Percentiles rank a stretch among this genome's conserved stretches.
Evolutionary conservation across 1,140 invertebrate species (phyloP).

Genomic region (Heliothis subflexa): DNA sequence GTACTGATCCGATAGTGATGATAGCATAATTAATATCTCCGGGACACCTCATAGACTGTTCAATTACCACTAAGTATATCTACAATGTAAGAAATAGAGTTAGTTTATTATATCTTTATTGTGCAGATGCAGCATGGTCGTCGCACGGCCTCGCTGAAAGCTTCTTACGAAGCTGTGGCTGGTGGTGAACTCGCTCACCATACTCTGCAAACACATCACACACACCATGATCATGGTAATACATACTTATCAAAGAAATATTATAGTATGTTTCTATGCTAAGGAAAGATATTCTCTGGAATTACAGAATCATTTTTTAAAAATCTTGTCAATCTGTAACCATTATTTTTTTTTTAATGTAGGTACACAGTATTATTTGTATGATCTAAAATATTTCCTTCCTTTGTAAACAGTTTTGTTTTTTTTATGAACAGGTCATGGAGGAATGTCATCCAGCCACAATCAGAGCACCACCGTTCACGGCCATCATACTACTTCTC

Average conservation of each 20-base stretch:
- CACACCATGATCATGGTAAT: conserved; percentile 87
- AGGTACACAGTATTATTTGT: too few species aligned
- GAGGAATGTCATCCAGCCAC: conserved; percentile 57
- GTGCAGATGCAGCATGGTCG: conserved; percentile 96
- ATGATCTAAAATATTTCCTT: not conserved
- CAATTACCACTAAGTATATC: too few species aligned
- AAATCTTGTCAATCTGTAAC: too few species aligned
- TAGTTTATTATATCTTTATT: conserved; percentile 19
- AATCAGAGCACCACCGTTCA: conserved; percentile 58
- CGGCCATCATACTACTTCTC: conserved; percentile 66
- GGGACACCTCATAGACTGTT: too few species aligned
- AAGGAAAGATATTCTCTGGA: too few species aligned
- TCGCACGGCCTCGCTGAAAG: conserved; percentile 97
- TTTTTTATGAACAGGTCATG: conserved; percentile 60
- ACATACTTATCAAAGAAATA: not conserved
- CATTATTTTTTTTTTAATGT: too few species aligned
- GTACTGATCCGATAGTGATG: too few species aligned
- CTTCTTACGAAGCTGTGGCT: conserved; percentile 96
- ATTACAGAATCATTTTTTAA: too few species aligned
- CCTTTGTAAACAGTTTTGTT: not conserved
- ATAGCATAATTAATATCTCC: too few species aligned
- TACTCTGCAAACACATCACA: conserved; percentile 90
- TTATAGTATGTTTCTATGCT: too few species aligned
- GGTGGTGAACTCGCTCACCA: conserved; percentile 93
- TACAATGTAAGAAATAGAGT: too few species aligned